Conservation (phyloP, 1,140 invertebrate species). For the Drosophila paulistorum region DNA sequence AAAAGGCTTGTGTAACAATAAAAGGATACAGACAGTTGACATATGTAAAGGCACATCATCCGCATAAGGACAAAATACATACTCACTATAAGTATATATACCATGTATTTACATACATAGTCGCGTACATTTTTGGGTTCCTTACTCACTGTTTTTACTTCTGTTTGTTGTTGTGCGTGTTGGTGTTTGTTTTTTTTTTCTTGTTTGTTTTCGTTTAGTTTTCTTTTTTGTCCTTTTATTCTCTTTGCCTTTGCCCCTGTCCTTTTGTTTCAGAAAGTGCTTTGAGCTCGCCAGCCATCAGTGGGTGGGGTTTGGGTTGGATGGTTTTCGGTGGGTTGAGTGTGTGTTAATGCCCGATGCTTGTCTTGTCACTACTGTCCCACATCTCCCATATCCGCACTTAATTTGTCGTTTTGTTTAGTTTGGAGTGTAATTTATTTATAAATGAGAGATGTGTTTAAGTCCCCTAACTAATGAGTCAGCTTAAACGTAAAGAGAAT, state of each 20-base stretch:
- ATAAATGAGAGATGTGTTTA: slow-evolving; percentile 2
- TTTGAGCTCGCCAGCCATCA: slow-evolving; percentile 22
- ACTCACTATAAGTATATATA: neutral
- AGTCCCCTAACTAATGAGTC: slow-evolving; percentile 39
- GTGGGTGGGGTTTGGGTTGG: neutral
- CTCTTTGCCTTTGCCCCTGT: neutral
- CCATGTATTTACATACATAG: neutral
- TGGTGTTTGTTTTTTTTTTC: too few species aligned
- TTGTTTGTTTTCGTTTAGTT: slow-evolving; percentile 13
- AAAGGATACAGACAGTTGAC: slow-evolving; percentile 32
- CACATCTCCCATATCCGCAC: slow-evolving; percentile 8
- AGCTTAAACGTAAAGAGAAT: neutral
- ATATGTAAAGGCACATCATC: slow-evolving; percentile 13
- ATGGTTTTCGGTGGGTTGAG: slow-evolving; percentile 1
- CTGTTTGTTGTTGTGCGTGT: neutral
- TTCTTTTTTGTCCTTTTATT: neutral
- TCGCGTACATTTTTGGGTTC: neutral
- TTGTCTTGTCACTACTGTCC: slow-evolving; percentile 27
- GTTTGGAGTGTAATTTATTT: slow-evolving; percentile 54
- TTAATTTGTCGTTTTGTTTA: slow-evolving; percentile 53
- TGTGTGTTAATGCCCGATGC: slow-evolving; percentile 25
- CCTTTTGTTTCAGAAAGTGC: slow-evolving; percentile 26
- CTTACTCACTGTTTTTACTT: neutral
- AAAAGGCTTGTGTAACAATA: slow-evolving; percentile 38
- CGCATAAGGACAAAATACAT: slow-evolving; percentile 4